Evolutionary conservation across 1,140 invertebrate species (phyloP), one percentile per base, ranked within the genome.

Genomic region (Drosophila serrata): DNA sequence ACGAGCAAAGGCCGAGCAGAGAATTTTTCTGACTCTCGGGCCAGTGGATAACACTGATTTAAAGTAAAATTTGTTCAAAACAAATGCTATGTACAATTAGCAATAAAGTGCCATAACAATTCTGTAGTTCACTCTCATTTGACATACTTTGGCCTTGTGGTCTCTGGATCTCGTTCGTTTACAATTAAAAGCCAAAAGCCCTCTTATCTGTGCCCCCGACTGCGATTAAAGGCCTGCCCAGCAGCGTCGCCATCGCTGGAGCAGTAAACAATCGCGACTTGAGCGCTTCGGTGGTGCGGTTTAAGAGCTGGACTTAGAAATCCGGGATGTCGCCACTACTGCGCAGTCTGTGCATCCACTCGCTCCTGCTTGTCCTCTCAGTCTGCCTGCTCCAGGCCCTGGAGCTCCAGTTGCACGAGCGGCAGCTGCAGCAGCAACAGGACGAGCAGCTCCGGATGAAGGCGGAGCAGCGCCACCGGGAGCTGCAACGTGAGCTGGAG

Each of bases 331-430:
- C 85, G 31, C 33, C 31, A 19, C 60, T 88, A 19, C 42, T 90
- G 45, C 69, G 78, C 12, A 39, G 59, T 12, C 39, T 88, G 65
- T 46, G 49, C 27, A 31, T 70, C 31, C 77, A 90, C 29, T 51
- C 49, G 7, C 22, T 49, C n/a, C 70, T 88, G 40, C 67, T 90
- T 27, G 12, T 90, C 24, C 57, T 85, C 48, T 81, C 57, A 12
- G 40, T 90, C 6, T 85, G 81, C 13, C 35, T 84, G 27, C 37
- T 85, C 40, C 77, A 84, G 7, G 84, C 68, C 27, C n/a, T 88
- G 33, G 84, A 87, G 15, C 19, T 90, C 22, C 72, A 90, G 33
- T 15, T 87, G 15, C 84, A 87, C 19, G 84, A 87, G 33, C 84
- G 80, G 49, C 84, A 87, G 39, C 31, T 87, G 53, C 63, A 80